These are phyloP conservation scores for Mya arenaria DNA, from an alignment of 1,140 invertebrate genomes.

Conservation along the genomic window DNA sequence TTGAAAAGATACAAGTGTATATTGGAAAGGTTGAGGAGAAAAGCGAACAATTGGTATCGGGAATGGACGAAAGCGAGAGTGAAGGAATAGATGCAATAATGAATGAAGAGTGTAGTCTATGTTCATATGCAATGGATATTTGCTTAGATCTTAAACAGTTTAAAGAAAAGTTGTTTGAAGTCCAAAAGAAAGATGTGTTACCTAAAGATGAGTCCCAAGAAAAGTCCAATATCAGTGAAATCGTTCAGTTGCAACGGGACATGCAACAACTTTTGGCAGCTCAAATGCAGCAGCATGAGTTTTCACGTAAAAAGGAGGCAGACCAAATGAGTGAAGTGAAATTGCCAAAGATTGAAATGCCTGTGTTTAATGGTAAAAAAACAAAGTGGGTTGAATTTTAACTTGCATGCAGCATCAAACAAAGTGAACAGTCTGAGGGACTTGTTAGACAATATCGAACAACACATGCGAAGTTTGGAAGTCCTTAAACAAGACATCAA, in stretches of 20 bases:
- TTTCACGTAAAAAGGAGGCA: not conserved
- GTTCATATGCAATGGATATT: not conserved
- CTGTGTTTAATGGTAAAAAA: not conserved
- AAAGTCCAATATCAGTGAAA: too few relatives aligned
- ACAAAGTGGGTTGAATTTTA: not conserved
- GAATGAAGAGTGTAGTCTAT: not conserved
- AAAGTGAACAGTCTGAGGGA: not conserved
- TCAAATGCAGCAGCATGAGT: not conserved
- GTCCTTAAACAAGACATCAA: too few relatives aligned
- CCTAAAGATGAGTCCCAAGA: not conserved
- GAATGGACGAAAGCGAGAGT: not conserved
- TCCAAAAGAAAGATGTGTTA: not conserved
- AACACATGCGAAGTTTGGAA: not conserved
- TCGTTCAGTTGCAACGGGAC: not conserved
- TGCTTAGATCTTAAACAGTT: not conserved
- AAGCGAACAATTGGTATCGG: not conserved
- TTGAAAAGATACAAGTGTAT: not conserved
- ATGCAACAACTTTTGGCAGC: not conserved
- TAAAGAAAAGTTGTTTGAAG: not conserved
- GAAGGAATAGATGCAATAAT: not conserved
- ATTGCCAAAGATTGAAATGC: not conserved
- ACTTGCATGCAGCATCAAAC: not conserved
- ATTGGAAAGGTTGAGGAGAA: not conserved
- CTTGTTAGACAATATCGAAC: not conserved
- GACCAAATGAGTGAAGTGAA: not conserved